Evolutionary conservation across 2,113 vertebrate species (phyloP), one percentile per base, ranked within the genome.

Genomic region (Oncorhynchus nerka): DNA sequence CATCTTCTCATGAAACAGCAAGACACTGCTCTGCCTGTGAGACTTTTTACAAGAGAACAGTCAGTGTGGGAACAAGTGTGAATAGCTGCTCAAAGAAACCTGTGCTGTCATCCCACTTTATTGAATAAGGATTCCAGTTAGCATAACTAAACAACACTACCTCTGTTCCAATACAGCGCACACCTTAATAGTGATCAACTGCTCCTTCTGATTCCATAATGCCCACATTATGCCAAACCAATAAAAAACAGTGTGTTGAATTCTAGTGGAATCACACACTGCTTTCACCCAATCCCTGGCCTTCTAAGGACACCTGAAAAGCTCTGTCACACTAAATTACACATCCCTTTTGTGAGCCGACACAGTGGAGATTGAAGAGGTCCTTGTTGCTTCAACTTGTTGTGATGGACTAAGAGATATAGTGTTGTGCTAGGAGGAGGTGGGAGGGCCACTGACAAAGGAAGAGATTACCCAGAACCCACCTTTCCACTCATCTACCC

Each of bases 1-100:
- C 26, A 45, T 45, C 9, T 68, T 73, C 75, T 80, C 70, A 49
- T 64, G 49, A 30, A 32, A 67, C n/a, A 67, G 28, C 65, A 67
- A 67, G 24, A 24, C 6, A 65, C 16, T 67, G 26, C 65, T 67
- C 55, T 57, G 55, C 55, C 5, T 45, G 8, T 20, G 19, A 20
- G 55, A 57, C 6, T 6, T 57, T 20, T 19, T 57, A 57, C 55
- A 57, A 20, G 16, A 57, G 55, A 16, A 20, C 20, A 57, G 39
- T 45, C 39, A 11, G 19, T 57, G 55, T 57, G 55, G 55, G 55
- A 57, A 57, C 20, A 0, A 7, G 20, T 57, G 55, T 15, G 16
- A 57, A 19, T 57, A 19, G 4, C 20, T 57, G 19, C 55, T 20
- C 55, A 6, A 57, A 57, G 55, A 20, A 57, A 20, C 20, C 55